Evolutionary conservation across 2,797 vertebrate genomes (phyloP).

Genomic region (Crocidura indochinensis): DNA sequence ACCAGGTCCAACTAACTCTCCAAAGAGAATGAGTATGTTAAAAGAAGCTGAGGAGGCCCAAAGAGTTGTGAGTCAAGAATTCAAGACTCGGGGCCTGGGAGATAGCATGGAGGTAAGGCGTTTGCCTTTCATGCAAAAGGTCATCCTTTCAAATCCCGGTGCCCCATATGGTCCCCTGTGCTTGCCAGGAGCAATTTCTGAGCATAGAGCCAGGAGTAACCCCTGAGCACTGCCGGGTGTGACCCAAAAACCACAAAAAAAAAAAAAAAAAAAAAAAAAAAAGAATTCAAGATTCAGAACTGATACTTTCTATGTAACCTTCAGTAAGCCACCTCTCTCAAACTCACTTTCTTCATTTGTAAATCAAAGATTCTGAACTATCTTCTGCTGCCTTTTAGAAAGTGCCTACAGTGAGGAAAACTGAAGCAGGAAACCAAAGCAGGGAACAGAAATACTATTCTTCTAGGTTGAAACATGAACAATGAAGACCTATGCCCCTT

Average conservation of each 20-base stretch:
- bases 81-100: too few relatives aligned
- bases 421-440: not conserved
- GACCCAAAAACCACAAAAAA: too few relatives aligned
- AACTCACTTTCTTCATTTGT: not conserved
- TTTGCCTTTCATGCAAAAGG: too few relatives aligned
- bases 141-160: too few relatives aligned
- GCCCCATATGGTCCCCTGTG: too few relatives aligned
- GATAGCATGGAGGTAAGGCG: too few relatives aligned
- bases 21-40: not conserved
- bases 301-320: not conserved
- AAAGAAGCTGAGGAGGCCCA: not conserved
- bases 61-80: not conserved
- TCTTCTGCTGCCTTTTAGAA: not conserved
- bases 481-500: accelerated
- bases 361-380: not conserved
- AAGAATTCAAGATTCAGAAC: not conserved
- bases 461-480: not conserved
- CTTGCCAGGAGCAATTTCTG: too few relatives aligned
- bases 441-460: not conserved
- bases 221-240: too few relatives aligned
- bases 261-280: too few relatives aligned
- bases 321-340: not conserved
- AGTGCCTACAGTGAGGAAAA: not conserved
- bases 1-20: not conserved
- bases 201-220: too few relatives aligned